These are phyloP conservation scores for Actinopyga echinites DNA, from an alignment of 53 echinoderm and acorn worm species.

Conservation along the genomic window DNA sequence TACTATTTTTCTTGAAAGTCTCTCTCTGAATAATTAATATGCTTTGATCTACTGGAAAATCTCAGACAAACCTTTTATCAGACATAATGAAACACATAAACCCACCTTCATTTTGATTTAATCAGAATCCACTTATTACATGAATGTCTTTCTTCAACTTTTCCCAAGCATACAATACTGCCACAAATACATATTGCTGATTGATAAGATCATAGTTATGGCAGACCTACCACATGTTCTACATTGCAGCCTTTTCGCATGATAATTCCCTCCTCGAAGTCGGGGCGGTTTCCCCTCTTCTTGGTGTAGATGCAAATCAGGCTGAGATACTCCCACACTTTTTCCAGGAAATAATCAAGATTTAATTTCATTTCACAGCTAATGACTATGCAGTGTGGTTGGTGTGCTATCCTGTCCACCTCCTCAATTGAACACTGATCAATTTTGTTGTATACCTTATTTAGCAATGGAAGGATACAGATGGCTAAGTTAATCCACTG, in stretches of 20 bases:
- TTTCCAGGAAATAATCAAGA: constrained; percentile 84
- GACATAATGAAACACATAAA: too few species aligned
- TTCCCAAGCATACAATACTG: too few species aligned
- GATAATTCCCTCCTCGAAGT: constrained; percentile 96
- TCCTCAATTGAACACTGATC: constrained; percentile 98
- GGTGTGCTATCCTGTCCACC: constrained; percentile 92
- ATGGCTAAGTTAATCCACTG: too few species aligned
- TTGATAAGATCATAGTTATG: neutral
- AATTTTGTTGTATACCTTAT: constrained; percentile 97
- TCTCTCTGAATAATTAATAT: too few species aligned
- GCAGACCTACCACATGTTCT: constrained; percentile 92
- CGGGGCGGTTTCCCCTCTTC: constrained; percentile 86
- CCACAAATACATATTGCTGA: too few species aligned
- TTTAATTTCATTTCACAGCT: constrained; percentile 99
- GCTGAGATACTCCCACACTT: constrained; percentile 81
- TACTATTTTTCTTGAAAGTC: too few species aligned
- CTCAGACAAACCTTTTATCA: too few species aligned
- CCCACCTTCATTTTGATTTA: too few species aligned
- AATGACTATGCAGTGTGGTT: constrained; percentile 83
- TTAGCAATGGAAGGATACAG: too few species aligned
- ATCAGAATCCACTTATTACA: too few species aligned
- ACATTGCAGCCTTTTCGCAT: constrained; percentile 93
- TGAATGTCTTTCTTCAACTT: too few species aligned
- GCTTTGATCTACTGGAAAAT: too few species aligned
- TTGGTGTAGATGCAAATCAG: constrained; percentile 93